Evolutionary conservation across 2,113 vertebrate genomes (phyloP).

Genomic region (Leucopsar rothschildi): DNA sequence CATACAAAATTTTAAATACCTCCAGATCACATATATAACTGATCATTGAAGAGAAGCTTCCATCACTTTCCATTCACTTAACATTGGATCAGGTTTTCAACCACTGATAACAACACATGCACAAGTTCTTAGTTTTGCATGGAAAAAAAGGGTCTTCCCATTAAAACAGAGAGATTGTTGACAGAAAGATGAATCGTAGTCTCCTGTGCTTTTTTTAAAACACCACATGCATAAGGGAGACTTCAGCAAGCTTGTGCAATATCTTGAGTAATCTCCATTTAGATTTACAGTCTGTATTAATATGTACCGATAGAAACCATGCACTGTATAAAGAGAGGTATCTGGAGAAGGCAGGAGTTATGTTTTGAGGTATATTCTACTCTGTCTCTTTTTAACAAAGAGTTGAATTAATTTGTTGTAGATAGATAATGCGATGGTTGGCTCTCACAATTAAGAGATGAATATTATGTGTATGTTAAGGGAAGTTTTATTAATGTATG

Average conservation of each 20-base stretch:
- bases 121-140: neutral
- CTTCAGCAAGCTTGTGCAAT: neutral
- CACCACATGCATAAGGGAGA: neutral
- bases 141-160: neutral
- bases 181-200: neutral
- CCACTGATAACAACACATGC: neutral
- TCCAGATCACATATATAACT: neutral
- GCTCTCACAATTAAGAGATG: too few species aligned
- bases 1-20: neutral
- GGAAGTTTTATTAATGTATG: too few species aligned
- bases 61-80: neutral
- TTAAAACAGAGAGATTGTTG: neutral
- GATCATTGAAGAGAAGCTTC: neutral
- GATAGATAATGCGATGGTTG: too few species aligned
- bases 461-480: too few species aligned
- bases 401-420: neutral
- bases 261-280: neutral
- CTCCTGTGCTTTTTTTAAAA: neutral
- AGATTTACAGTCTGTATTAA: neutral
- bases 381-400: neutral
- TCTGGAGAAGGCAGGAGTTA: neutral
- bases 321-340: neutral
- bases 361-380: neutral
- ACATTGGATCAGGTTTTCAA: neutral
- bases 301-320: fast-evolving